Conservation (phyloP, 2,797 vertebrate genomes). For the Micropoecilia bifurca region DNA sequence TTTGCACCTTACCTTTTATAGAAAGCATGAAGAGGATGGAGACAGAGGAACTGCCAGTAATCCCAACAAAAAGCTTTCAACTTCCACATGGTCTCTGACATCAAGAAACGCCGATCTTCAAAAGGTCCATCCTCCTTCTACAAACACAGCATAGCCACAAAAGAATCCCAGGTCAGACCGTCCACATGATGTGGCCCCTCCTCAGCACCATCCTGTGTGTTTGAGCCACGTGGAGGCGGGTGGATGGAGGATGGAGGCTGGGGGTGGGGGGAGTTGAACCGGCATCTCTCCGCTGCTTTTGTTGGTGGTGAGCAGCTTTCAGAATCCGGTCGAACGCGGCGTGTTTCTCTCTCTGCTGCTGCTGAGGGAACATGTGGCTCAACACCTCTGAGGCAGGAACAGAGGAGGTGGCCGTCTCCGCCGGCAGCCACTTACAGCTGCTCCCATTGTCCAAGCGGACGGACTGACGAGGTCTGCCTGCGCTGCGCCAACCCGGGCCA, state of each 20-base stretch:
- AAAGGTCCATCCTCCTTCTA: background rate
- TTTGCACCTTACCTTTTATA: slow-evolving; percentile 89
- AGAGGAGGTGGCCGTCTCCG: slow-evolving; percentile 43
- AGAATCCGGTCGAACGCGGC: background rate
- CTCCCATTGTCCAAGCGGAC: slow-evolving; percentile 83
- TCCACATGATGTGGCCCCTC: slow-evolving; percentile 63
- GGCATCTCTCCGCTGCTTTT: slow-evolving; percentile 70
- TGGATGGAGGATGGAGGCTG: no score
- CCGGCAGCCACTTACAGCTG: slow-evolving; percentile 77
- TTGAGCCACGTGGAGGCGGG: slow-evolving; percentile 65
- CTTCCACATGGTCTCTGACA: slow-evolving; percentile 88
- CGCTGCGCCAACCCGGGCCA: slow-evolving; percentile 59
- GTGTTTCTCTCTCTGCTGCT: slow-evolving; percentile 15
- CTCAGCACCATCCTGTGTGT: slow-evolving; percentile 65
- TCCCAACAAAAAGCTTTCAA: slow-evolving; percentile 97
- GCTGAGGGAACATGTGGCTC: slow-evolving; percentile 20
- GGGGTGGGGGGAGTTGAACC: slow-evolving; percentile 26
- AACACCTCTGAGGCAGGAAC: slow-evolving; percentile 30
- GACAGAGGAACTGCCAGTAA: slow-evolving; percentile 97
- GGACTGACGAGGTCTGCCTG: slow-evolving; percentile 72
- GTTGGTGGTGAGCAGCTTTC: slow-evolving; percentile 7
- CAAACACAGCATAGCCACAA: slow-evolving; percentile 25
- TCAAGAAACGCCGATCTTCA: slow-evolving; percentile 21
- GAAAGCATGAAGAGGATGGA: slow-evolving; percentile 91
- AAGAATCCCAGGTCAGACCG: slow-evolving; percentile 29